phyloP scores from a whole-genome alignment of 2,888 invertebrate genomes.

The Amphiduros pacificus region DNA sequence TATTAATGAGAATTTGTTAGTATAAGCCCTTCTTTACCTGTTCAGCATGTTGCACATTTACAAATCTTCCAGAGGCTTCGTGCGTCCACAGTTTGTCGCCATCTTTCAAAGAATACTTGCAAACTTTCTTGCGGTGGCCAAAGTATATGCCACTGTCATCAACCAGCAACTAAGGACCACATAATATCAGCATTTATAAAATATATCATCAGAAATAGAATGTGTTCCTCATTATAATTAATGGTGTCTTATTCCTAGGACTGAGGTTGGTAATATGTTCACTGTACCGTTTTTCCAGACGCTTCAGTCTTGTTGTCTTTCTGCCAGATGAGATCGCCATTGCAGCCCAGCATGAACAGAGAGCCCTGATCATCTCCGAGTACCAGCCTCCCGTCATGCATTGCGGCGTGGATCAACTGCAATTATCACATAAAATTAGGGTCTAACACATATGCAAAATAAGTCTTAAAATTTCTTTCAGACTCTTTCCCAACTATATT shows the following conservation, averaged over 20 bases:
- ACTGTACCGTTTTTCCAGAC: conserved; percentile 11
- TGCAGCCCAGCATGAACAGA: conserved; percentile 15
- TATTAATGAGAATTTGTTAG: too few species aligned
- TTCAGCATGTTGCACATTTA: conserved; percentile 8
- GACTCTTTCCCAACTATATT: too few species aligned
- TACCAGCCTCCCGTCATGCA: conserved; percentile 17
- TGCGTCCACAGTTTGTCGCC: conserved; percentile 20
- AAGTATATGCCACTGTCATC: conserved; percentile 22
- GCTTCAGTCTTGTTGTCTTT: conserved; percentile 7
- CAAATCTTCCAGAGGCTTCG: conserved; percentile 4
- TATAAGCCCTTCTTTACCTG: too few species aligned
- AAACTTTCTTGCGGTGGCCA: conserved; percentile 21
- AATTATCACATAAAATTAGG: too few species aligned
- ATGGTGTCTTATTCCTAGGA: too few species aligned
- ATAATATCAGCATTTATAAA: neutral
- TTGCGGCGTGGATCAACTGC: conserved; percentile 21
- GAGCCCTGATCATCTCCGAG: conserved; percentile 21
- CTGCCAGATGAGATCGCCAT: conserved; percentile 19
- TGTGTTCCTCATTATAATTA: too few species aligned
- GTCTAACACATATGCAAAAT: too few species aligned
- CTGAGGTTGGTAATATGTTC: neutral
- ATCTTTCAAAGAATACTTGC: conserved; percentile 9
- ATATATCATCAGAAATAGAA: neutral
- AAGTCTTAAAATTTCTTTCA: too few species aligned
- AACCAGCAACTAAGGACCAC: conserved; percentile 19